phyloP scores from a whole-genome alignment of 2,888 invertebrate species.

The Agrotis puta region DNA sequence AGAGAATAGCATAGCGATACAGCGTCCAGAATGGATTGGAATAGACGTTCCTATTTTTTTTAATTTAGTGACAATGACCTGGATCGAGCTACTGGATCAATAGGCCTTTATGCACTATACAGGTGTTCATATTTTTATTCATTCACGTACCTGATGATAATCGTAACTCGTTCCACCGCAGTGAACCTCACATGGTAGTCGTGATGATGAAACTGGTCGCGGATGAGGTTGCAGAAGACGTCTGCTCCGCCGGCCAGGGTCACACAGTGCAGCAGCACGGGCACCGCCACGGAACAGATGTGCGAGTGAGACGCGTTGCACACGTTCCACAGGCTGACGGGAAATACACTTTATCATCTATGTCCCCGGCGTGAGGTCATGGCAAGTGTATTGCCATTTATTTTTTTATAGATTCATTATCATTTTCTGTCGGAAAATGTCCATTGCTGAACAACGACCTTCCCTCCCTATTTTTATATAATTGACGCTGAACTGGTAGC shows the following conservation, averaged over 20 bases:
- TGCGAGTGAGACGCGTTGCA: conserved; percentile 98
- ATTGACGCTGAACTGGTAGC: no score
- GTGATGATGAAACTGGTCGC: conserved; percentile 97
- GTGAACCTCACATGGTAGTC: conserved; percentile 98
- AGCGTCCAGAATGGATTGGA: no score
- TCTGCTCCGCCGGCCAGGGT: conserved; percentile 98
- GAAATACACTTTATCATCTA: neutral
- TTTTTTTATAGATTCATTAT: no score
- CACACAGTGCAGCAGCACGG: conserved; percentile 98
- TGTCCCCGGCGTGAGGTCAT: neutral
- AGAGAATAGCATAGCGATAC: no score
- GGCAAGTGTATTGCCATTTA: neutral
- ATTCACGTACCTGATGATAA: conserved; percentile 93
- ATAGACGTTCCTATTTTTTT: no score
- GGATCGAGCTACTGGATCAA: no score
- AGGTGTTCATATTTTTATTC: no score
- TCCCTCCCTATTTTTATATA: no score
- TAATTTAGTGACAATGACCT: no score
- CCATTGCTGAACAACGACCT: no score
- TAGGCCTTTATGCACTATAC: no score
- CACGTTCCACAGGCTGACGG: conserved; percentile 96
- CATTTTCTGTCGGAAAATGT: no score
- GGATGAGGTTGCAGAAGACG: conserved; percentile 98
- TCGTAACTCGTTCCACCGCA: conserved; percentile 98
- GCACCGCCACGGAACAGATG: conserved; percentile 97